Base-by-base conservation (phyloP, 1,140 invertebrate genomes). In the Heliconius nattereri region DNA sequence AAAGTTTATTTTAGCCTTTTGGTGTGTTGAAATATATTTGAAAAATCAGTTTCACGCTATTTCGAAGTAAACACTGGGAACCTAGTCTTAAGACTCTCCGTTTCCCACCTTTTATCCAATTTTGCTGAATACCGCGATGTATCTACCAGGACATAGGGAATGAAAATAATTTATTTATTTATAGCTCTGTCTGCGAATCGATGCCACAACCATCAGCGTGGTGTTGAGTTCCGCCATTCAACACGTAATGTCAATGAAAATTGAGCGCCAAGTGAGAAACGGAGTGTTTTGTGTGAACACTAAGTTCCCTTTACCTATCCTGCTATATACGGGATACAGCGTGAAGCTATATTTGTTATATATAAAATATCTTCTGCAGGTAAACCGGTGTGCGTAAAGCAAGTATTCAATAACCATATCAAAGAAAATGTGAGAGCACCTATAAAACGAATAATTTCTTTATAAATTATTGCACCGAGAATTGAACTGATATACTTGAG, bases 381-480 rank as follows among this genome's bases (percentile, higher is more conserved):
- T 6, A 52, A 52, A 52, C 6, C 16, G 13, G 13, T 2, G 40
- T 11, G 13, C 8, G 40, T 11, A 45, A 45, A 45, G 40, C 40
- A 9, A 45, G 9, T 52, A 52, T 19, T 52, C 20, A 57, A 57
- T 57, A 57, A 57, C 54, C 54, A 23, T 7, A 57, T 57, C 54
- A 57, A 57, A 57, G 54, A 57, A 57, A 16, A 16, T 45, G 40
- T 45, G 13, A 45, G 40, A 45, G 13, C 40, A 45, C 40, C 40
- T 57, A 57, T 85, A 87, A 85, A 88, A 87, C 81, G 87, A 90
- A 92, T 90, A 92, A 91, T 91, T 92, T 91, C 90, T 91, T 91
- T 89, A 89, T 92, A 91, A 91, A 91, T 90, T 90, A 92, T 91
- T 87, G 87, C 88, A 79, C 75, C 84, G 89, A 90, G 91, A 93